A percentile compares a stretch with the other conserved stretches of the same genome.
Conservation (phyloP, 2,888 invertebrate genomes). For the Plutella xylostella region DNA sequence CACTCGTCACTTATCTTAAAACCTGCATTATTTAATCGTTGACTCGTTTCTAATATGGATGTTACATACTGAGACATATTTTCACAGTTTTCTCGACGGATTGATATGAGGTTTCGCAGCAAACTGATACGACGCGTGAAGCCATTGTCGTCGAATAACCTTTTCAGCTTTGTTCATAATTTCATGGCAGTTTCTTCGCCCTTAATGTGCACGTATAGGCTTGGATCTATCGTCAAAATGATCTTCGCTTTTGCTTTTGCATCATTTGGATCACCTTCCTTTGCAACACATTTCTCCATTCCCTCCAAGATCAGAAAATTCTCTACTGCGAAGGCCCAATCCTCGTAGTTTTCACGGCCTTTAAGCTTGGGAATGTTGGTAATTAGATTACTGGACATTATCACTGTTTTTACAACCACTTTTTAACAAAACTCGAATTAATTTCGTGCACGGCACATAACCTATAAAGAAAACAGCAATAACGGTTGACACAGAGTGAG, state of each 20-base stretch:
- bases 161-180: neutral
- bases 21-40: neutral
- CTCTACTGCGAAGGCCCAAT: too few species aligned
- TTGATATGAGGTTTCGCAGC: neutral
- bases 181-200: neutral
- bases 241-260: neutral
- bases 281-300: too few species aligned
- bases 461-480: neutral
- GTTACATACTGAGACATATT: neutral
- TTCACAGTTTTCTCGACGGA: too few species aligned
- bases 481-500: too few species aligned
- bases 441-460: neutral
- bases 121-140: neutral
- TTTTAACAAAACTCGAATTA: too few species aligned
- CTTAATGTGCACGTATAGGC: neutral
- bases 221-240: neutral
- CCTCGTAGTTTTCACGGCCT: too few species aligned
- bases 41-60: neutral
- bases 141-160: neutral
- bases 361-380: too few species aligned
- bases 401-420: too few species aligned
- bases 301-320: too few species aligned
- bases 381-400: too few species aligned
- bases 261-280: too few species aligned
- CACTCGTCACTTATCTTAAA: neutral